Evolutionary conservation across 2,113 vertebrate genomes (phyloP).

Genomic region (Otocyon megalotis): DNA sequence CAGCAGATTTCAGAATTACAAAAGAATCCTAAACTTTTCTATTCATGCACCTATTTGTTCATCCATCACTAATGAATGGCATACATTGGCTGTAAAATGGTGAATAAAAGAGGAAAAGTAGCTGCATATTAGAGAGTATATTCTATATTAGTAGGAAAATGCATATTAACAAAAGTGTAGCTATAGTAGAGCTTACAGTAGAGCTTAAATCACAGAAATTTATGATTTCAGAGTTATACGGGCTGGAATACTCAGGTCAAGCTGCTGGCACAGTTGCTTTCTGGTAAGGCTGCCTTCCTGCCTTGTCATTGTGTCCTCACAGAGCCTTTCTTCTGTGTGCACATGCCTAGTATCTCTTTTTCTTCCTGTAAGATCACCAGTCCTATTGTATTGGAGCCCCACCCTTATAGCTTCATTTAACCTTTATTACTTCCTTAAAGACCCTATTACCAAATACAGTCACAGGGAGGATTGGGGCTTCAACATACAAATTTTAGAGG

Average conservation of each 20-base stretch:
- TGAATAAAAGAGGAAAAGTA: background rate
- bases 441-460: background rate
- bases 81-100: background rate
- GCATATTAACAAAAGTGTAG: background rate
- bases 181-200: background rate
- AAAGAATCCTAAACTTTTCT: background rate
- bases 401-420: accelerated
- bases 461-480: background rate
- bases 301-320: too few species aligned
- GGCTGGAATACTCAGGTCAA: background rate
- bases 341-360: background rate
- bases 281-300: background rate
- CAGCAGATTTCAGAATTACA: background rate
- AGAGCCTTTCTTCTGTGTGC: accelerated
- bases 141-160: background rate
- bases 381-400: background rate
- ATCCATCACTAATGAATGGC: background rate
- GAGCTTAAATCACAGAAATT: background rate
- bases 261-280: accelerated
- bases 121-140: background rate
- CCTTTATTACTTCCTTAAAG: background rate
- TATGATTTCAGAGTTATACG: background rate
- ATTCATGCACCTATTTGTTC: background rate
- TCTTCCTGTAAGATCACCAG: background rate
- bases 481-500: background rate